Conservation (phyloP, 2,797 vertebrate genomes). For the Eurystomus glaucurus region DNA sequence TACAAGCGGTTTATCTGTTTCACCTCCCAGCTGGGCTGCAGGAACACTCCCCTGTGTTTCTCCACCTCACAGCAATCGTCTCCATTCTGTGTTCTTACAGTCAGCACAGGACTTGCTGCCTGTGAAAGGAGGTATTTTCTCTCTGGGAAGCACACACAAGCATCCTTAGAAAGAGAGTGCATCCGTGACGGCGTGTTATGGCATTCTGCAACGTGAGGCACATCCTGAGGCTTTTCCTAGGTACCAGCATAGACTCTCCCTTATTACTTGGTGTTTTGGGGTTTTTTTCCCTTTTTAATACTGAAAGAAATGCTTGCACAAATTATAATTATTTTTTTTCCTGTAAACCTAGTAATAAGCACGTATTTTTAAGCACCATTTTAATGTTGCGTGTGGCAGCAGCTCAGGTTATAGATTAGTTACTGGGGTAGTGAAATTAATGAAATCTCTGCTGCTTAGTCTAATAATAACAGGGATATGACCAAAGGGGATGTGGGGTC, state of each 20-base stretch:
- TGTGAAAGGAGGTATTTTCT: not conserved
- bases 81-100: not conserved
- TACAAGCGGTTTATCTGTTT: not conserved
- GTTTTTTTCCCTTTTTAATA: not conserved
- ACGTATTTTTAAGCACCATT: not conserved
- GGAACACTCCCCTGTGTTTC: not conserved
- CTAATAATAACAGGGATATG: not conserved
- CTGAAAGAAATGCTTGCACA: not conserved
- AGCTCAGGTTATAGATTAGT: conserved; percentile 14
- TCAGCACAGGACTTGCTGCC: not conserved
- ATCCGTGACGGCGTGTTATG: fast-evolving
- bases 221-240: not conserved
- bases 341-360: not conserved
- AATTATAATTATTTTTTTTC: not conserved
- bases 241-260: not conserved
- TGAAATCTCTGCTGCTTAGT: conserved; percentile 32
- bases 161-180: not conserved
- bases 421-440: not conserved
- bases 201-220: not conserved
- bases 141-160: fast-evolving
- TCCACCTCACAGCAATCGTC: not conserved
- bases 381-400: not conserved
- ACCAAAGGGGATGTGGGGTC: not conserved
- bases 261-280: not conserved
- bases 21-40: not conserved